Evolutionary conservation across 2,113 vertebrate species (phyloP), one percentile per base, ranked within the genome.

Genomic region (Merops nubicus): DNA sequence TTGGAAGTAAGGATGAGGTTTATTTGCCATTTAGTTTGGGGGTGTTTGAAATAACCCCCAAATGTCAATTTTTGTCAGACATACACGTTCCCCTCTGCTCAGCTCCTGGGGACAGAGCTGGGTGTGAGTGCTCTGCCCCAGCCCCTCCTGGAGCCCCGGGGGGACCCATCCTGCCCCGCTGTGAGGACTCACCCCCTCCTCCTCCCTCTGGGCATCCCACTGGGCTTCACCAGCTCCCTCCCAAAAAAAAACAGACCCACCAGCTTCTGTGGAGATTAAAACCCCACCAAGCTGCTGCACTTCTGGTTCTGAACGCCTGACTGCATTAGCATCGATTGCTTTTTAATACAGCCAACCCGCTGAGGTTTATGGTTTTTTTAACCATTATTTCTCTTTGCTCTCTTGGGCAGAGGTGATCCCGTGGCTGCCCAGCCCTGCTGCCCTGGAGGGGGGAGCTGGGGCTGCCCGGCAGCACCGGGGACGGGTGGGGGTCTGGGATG

Each of bases 1-100:
- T 62, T 59, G 25, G 36, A 67, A 81, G 73, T 0, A 33, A 57
- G 20, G 77, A 69, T 91, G 81, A 73, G 63, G 22, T 47, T 56
- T 40, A 28, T 22, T 89, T 69, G 40, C 50, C 1, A 1, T 38
- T 45, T 29, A 0, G 8, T 33, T 50, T 36, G 10, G 20, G 45
- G 48, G 20, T 1, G 25, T 64, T 79, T 43, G 73, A 82, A 85
- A 80, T 51, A 68, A 80, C 51, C 40, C 13, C 56, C 1, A 25
- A 59, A 18, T 3, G 8, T 9, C 4, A 45, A 18, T 31, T 54
- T 54, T 54, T 54, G 51, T 56, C 33, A 33, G 19, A 33, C 53
- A 54, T 21, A 38, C 0, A 0, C 0, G 0, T 4, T 65, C 2
- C 3, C 16, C 53, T 72, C 34, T 11, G 43, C 79, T 25, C 1